Evolutionary conservation across 2,113 vertebrate species (phyloP).

Genomic region (Oryzias celebensis): DNA sequence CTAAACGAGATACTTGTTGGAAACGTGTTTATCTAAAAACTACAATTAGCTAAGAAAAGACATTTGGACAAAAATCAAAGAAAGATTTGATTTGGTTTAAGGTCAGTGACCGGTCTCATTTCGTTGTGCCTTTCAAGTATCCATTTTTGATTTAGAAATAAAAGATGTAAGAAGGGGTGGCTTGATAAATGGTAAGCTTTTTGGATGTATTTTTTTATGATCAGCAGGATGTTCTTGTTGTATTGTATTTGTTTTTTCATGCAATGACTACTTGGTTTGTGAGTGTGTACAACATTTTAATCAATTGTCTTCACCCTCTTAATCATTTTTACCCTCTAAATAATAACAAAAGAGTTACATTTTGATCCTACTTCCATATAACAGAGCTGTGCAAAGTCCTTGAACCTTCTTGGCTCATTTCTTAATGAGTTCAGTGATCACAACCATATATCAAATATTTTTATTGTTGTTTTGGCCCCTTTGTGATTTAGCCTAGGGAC

Average conservation of each 20-base stretch:
- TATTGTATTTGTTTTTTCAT: slow-evolving; percentile 21
- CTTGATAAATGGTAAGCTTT: slow-evolving; percentile 44
- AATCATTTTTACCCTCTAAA: slow-evolving; percentile 38
- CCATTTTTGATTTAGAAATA: slow-evolving; percentile 55
- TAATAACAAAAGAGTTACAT: slow-evolving; percentile 17
- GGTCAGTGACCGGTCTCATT: slow-evolving; percentile 56
- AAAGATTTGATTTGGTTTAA: slow-evolving; percentile 35
- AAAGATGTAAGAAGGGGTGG: slow-evolving; percentile 47
- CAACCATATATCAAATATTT: slow-evolving; percentile 33
- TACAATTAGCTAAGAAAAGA: slow-evolving; percentile 18
- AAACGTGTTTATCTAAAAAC: slow-evolving; percentile 38
- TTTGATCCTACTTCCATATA: slow-evolving; percentile 44
- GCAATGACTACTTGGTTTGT: slow-evolving; percentile 12
- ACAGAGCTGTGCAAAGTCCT: slow-evolving; percentile 56
- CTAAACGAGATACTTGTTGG: slow-evolving; percentile 42
- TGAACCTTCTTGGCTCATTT: slow-evolving; percentile 49
- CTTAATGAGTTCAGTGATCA: slow-evolving; percentile 26
- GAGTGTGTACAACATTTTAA: slow-evolving; percentile 46
- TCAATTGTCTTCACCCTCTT: slow-evolving; percentile 34
- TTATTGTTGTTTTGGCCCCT: slow-evolving; percentile 35
- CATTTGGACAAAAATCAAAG: slow-evolving; percentile 1
- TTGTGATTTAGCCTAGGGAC: slow-evolving; percentile 73
- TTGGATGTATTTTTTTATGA: slow-evolving; percentile 37
- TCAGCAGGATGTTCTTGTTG: slow-evolving; percentile 48
- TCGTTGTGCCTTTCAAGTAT: slow-evolving; percentile 74